Conservation (phyloP, 92 coral and sea anemone genomes). For the Diadumene lineata region DNA sequence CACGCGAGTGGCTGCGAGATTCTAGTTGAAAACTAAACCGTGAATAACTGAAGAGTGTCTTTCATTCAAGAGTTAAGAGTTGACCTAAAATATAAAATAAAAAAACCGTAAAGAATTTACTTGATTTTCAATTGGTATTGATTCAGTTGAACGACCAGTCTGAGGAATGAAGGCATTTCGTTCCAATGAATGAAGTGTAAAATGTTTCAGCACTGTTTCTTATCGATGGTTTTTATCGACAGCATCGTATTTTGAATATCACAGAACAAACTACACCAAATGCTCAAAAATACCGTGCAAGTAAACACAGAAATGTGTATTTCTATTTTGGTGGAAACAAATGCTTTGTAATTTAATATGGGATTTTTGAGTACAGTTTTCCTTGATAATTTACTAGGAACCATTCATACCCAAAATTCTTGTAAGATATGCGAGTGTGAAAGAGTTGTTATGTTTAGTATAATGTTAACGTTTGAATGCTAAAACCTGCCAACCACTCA, state of each 20-base stretch:
- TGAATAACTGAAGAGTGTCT: conserved; percentile 42
- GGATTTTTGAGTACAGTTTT: conserved; percentile 19
- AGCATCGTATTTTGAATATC: not conserved
- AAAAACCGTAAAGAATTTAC: conserved; percentile 23
- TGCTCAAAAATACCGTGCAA: conserved; percentile 7
- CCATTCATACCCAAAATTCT: not conserved
- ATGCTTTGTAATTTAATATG: conserved; percentile 14
- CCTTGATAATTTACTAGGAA: conserved; percentile 3
- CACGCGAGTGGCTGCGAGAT: conserved; percentile 8
- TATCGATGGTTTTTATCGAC: conserved; percentile 10
- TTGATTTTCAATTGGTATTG: conserved; percentile 8
- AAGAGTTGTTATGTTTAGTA: conserved; percentile 24
- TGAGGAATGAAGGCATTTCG: conserved; percentile 26
- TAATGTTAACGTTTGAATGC: conserved; percentile 23
- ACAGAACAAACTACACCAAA: not conserved
- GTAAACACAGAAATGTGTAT: conserved; percentile 13
- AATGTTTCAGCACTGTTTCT: conserved; percentile 16
- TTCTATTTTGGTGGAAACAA: not conserved
- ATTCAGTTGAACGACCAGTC: conserved; percentile 20
- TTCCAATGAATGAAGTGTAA: conserved; percentile 23
- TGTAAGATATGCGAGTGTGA: not conserved
- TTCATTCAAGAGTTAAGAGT: conserved; percentile 22
- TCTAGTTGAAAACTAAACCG: conserved; percentile 15
- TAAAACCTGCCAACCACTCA: conserved; percentile 27
- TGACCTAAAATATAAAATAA: conserved; percentile 18